These are phyloP conservation scores for Sebastes reedi DNA, from an alignment of 2,797 vertebrate species.

Conservation along the genomic window DNA sequence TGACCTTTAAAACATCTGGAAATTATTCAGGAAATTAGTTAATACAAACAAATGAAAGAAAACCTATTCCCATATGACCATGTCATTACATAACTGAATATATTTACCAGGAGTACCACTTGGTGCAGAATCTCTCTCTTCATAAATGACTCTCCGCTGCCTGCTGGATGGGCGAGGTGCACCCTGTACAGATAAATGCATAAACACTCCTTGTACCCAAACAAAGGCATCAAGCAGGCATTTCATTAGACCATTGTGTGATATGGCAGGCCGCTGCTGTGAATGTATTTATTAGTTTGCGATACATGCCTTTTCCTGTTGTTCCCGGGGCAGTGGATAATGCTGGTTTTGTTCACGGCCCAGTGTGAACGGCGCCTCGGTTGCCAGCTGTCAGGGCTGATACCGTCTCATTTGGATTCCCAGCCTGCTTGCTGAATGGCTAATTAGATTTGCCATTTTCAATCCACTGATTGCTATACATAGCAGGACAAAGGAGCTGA, in stretches of 20 bases:
- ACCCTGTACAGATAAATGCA: constrained; percentile 78
- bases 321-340: constrained; percentile 81
- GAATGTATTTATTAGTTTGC: constrained; percentile 87
- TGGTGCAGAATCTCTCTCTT: constrained; percentile 1
- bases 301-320: constrained; percentile 83
- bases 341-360: constrained; percentile 81
- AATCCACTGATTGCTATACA: constrained; percentile 91
- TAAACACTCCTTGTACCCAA: constrained; percentile 83
- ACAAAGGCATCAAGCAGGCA: constrained; percentile 85
- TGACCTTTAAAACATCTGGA: too few species aligned
- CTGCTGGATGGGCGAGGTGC: constrained; percentile 57
- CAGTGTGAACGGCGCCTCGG: constrained; percentile 84
- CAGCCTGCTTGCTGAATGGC: constrained; percentile 89
- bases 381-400: constrained; percentile 90
- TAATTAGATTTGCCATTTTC: constrained; percentile 97
- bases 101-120: not conserved
- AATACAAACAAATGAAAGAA: not conserved
- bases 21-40: not conserved
- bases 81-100: not conserved
- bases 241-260: constrained; percentile 85
- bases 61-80: not conserved
- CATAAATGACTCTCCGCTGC: constrained; percentile 15
- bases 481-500: constrained; percentile 90
- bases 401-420: constrained; percentile 83
- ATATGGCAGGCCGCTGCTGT: constrained; percentile 83